A percentile compares a stretch with the other conserved stretches of the same genome.
Evolutionary conservation across 1,140 invertebrate genomes (phyloP).

Genomic region (Ladona fulva): DNA sequence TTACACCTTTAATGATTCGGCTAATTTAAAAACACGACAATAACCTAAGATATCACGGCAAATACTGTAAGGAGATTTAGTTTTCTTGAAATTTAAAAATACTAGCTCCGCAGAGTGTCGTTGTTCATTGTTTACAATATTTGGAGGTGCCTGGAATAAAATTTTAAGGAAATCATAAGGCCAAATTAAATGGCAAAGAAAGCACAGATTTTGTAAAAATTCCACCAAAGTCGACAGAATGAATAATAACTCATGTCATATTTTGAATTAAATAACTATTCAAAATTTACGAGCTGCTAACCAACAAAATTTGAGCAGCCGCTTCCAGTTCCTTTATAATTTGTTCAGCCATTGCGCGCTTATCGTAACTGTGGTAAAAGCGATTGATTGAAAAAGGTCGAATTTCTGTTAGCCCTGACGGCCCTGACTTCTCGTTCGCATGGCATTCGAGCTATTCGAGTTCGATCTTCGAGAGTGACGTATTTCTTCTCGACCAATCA

Average conservation of each 20-base stretch:
- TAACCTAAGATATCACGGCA: constrained; percentile 68
- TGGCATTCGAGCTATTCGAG: not conserved
- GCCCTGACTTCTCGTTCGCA: no score
- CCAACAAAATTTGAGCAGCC: constrained; percentile 58
- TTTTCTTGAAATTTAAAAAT: constrained; percentile 71
- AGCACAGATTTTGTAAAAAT: not conserved
- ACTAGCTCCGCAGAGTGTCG: constrained; percentile 66
- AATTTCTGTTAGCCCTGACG: not conserved
- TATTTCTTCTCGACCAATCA: not conserved
- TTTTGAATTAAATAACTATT: not conserved
- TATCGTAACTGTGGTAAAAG: not conserved
- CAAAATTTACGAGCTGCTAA: constrained; percentile 33
- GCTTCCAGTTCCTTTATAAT: constrained; percentile 53
- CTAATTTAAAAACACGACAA: constrained; percentile 17
- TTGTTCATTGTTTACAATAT: constrained; percentile 65
- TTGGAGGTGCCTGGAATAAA: constrained; percentile 62
- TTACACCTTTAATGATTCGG: constrained; percentile 9
- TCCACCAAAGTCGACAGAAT: not conserved
- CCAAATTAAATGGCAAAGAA: not conserved
- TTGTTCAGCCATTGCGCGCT: constrained; percentile 24
- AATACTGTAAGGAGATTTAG: constrained; percentile 67
- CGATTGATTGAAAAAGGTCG: not conserved
- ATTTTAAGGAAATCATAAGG: not conserved
- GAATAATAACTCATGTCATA: not conserved
- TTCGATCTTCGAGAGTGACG: not conserved